Conservation (phyloP, 2,113 vertebrate genomes). For the Natator depressus region DNA sequence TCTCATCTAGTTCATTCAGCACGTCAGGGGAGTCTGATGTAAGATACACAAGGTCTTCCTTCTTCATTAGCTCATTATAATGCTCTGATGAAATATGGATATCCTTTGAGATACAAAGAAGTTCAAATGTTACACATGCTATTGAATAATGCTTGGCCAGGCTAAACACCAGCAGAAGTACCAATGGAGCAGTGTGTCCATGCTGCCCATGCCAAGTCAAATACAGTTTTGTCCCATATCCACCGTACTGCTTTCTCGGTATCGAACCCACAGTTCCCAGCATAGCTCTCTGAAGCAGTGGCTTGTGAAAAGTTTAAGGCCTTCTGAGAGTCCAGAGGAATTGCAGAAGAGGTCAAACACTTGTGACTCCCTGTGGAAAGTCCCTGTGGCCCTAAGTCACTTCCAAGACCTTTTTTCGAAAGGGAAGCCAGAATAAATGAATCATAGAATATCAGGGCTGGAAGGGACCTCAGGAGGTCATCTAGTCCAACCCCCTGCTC, state of each 20-base stretch:
- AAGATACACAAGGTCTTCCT: slow-evolving; percentile 93
- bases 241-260: neutral
- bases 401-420: neutral
- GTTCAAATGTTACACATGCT: slow-evolving; percentile 5
- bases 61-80: slow-evolving; percentile 86
- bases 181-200: neutral
- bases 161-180: neutral
- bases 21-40: slow-evolving; percentile 96
- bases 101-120: slow-evolving; percentile 81
- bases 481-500: too few species aligned
- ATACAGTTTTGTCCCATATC: neutral
- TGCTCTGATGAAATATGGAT: slow-evolving; percentile 90
- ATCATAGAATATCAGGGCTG: too few species aligned
- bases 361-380: neutral
- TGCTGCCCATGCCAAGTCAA: neutral
- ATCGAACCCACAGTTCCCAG: neutral
- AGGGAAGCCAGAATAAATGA: neutral
- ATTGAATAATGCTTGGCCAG: neutral
- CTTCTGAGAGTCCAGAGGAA: neutral
- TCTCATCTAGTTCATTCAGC: slow-evolving; percentile 89
- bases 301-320: neutral
- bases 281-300: neutral
- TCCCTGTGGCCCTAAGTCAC: neutral
- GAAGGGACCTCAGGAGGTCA: too few species aligned
- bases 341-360: neutral